Evolutionary conservation across 2,888 invertebrate species (phyloP).

Genomic region (Tenthredo distinguenda): DNA sequence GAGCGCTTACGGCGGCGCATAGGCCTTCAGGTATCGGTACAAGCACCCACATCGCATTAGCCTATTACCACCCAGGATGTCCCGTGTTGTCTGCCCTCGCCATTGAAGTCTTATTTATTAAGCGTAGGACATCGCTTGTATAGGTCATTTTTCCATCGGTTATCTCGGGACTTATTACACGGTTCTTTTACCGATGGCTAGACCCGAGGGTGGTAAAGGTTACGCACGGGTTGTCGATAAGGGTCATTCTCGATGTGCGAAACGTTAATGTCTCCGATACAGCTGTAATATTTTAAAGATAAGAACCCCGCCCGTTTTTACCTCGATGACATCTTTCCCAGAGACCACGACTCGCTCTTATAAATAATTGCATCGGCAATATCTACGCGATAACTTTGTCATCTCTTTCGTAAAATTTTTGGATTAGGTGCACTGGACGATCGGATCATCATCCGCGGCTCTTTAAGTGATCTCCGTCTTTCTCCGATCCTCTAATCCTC

Average conservation of each 20-base stretch:
- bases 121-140: conserved; percentile 59
- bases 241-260: conserved; percentile 65
- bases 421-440: not conserved
- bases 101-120: conserved; percentile 74
- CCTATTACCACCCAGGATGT: conserved; percentile 73
- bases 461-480: not conserved
- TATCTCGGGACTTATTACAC: conserved; percentile 69
- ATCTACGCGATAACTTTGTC: too few relatives aligned
- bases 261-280: conserved; percentile 51
- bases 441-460: not conserved
- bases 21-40: conserved; percentile 57
- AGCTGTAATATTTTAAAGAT: conserved; percentile 63
- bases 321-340: not conserved
- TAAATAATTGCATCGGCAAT: too few relatives aligned
- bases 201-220: conserved; percentile 64
- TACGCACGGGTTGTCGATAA: conserved; percentile 69
- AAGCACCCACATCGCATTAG: conserved; percentile 64
- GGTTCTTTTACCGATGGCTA: conserved; percentile 34
- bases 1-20: conserved; percentile 34
- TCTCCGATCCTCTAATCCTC: not conserved
- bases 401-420: too few relatives aligned
- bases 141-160: conserved; percentile 53
- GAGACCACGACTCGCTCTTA: not conserved
- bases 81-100: conserved; percentile 64
- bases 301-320: not conserved